Conservation (phyloP, 2,113 vertebrate species). For the Charina bottae region DNA sequence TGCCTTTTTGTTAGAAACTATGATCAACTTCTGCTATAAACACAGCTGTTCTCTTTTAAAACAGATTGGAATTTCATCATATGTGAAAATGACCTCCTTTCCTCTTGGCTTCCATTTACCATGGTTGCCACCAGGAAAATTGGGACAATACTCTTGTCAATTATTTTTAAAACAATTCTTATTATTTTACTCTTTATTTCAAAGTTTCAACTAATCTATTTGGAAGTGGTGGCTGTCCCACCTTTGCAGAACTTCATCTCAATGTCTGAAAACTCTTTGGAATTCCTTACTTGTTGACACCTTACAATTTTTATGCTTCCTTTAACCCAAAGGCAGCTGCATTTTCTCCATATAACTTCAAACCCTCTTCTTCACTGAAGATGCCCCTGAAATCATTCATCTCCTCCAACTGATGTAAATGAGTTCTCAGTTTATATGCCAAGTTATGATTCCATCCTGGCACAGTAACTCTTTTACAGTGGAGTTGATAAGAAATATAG, state of each 20-base stretch:
- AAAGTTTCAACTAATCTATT: not conserved
- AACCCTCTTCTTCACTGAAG: accelerated
- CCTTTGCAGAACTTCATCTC: not conserved
- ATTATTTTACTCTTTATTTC: not conserved
- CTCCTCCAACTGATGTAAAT: not conserved
- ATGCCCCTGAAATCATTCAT: not conserved
- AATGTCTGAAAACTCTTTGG: not conserved
- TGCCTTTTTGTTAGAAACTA: not conserved
- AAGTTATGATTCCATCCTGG: constrained; percentile 11
- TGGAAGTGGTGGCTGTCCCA: constrained; percentile 12
- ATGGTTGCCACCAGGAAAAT: not conserved
- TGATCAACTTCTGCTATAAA: not conserved
- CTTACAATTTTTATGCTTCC: not conserved
- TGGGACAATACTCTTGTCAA: not conserved
- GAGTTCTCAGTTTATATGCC: constrained; percentile 4
- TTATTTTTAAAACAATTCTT: not conserved
- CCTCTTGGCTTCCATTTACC: not conserved
- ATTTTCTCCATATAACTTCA: not conserved
- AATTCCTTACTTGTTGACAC: not conserved
- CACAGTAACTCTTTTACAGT: not conserved
- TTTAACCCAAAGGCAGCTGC: not conserved
- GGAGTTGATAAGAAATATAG: constrained; percentile 14
- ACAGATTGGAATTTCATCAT: not conserved
- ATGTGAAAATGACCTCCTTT: not conserved
- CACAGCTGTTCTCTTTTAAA: not conserved